phyloP scores from a whole-genome alignment of 2,113 vertebrate genomes.

The Rhabdomys dilectus region DNA sequence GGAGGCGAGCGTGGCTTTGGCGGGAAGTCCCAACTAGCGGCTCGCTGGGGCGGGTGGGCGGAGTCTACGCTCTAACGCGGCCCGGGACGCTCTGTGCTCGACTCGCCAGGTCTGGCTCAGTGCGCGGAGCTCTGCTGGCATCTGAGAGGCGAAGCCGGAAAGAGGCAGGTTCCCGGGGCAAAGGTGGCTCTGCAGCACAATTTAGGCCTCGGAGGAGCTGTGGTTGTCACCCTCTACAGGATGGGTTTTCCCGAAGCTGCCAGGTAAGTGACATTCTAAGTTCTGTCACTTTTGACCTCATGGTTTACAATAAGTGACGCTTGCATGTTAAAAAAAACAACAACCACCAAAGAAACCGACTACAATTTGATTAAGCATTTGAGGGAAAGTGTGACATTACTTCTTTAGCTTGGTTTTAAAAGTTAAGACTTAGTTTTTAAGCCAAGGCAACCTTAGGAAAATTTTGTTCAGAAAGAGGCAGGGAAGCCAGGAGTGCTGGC shows the following conservation, averaged over 20 bases:
- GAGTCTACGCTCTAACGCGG: neutral
- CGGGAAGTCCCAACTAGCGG: neutral
- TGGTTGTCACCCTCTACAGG: conserved; percentile 92
- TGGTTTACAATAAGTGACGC: neutral
- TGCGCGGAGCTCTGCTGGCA: conserved; percentile 99
- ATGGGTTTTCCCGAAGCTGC: conserved; percentile 92
- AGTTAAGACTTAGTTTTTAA: conserved; percentile 1
- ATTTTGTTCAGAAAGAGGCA: conserved; percentile 7
- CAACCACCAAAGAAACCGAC: neutral
- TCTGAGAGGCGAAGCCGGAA: conserved; percentile 93
- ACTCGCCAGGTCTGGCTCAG: conserved; percentile 94
- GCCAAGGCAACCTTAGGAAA: neutral
- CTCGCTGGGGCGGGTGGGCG: neutral
- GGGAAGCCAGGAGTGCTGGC: neutral
- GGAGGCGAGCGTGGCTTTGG: neutral
- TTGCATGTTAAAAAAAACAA: neutral
- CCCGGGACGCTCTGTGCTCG: conserved; percentile 65
- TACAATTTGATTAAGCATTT: conserved; percentile 3
- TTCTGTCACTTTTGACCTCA: neutral
- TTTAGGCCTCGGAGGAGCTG: conserved; percentile 95
- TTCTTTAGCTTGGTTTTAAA: neutral
- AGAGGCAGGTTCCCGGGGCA: conserved; percentile 90
- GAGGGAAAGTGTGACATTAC: neutral
- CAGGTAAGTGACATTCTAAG: conserved; percentile 64
- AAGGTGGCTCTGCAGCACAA: conserved; percentile 96